Percentiles rank a stretch among this genome's conserved stretches.
Evolutionary conservation across 2,797 vertebrate species (phyloP).

Genomic region (Pipistrellus nathusii): DNA sequence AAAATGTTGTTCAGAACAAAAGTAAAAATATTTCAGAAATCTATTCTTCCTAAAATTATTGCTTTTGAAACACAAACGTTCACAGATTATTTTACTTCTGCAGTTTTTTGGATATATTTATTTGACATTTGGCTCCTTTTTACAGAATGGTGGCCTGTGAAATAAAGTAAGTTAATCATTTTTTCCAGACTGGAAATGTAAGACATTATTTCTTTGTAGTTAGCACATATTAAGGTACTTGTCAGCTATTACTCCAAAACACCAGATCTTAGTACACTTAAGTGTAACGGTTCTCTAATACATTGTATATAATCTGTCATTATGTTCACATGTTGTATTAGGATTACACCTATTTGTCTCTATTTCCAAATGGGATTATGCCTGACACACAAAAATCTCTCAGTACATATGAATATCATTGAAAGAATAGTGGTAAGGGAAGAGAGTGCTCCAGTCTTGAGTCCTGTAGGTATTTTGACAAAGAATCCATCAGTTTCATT

Average conservation of each 20-base stretch:
- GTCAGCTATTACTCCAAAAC: not conserved
- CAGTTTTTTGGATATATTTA: not conserved
- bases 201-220: not conserved
- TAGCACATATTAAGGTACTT: not conserved
- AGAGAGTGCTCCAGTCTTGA: not conserved
- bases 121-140: not conserved
- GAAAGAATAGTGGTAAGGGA: not conserved
- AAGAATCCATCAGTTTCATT: not conserved
- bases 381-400: not conserved
- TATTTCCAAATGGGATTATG: not conserved
- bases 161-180: slow-evolving; percentile 24
- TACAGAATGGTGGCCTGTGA: not conserved
- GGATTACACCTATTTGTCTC: not conserved
- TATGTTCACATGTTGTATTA: not conserved
- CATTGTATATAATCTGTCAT: not conserved
- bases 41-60: not conserved
- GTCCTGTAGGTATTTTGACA: not conserved
- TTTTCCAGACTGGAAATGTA: not conserved
- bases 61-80: not conserved
- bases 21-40: slow-evolving; percentile 38
- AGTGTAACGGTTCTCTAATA: not conserved
- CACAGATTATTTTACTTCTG: not conserved
- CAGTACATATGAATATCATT: not conserved
- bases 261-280: not conserved
- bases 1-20: not conserved